Conservation (phyloP, 64 coral and sea anemone genomes). For the Platygyra sinensis region DNA sequence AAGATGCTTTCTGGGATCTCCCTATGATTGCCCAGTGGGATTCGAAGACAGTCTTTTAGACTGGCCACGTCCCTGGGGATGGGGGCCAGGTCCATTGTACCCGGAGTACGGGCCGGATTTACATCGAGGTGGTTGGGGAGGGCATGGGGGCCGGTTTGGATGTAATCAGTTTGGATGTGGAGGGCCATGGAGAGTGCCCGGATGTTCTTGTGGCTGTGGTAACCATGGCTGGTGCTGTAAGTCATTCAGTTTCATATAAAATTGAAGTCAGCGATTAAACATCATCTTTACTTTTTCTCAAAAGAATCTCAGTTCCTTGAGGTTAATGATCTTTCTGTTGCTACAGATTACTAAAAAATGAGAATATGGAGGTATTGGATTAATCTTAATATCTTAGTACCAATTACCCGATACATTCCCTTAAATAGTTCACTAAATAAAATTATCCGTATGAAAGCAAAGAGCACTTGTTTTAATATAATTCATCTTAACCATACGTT, state of each 20-base stretch:
- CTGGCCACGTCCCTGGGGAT: slow-evolving; percentile 26
- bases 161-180: neutral
- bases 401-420: too few relatives aligned
- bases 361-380: too few relatives aligned
- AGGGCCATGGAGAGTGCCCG: neutral
- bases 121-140: neutral
- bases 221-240: slow-evolving; percentile 19
- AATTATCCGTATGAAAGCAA: too few relatives aligned
- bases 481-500: too few relatives aligned
- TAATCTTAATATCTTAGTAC: too few relatives aligned
- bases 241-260: neutral
- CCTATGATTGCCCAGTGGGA: neutral
- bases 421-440: too few relatives aligned
- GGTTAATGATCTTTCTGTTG: too few relatives aligned
- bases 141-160: neutral
- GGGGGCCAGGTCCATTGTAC: slow-evolving; percentile 18
- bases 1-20: slow-evolving; percentile 1
- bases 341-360: too few relatives aligned
- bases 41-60: neutral
- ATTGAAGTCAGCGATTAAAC: neutral
- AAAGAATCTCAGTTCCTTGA: too few relatives aligned
- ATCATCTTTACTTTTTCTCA: neutral
- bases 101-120: slow-evolving; percentile 35
- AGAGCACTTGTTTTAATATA: too few relatives aligned
- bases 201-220: slow-evolving; percentile 16